Evolutionary conservation across 2,797 vertebrate species (phyloP), one percentile per base, ranked within the genome.

Genomic region (Cossypha dichroa): DNA sequence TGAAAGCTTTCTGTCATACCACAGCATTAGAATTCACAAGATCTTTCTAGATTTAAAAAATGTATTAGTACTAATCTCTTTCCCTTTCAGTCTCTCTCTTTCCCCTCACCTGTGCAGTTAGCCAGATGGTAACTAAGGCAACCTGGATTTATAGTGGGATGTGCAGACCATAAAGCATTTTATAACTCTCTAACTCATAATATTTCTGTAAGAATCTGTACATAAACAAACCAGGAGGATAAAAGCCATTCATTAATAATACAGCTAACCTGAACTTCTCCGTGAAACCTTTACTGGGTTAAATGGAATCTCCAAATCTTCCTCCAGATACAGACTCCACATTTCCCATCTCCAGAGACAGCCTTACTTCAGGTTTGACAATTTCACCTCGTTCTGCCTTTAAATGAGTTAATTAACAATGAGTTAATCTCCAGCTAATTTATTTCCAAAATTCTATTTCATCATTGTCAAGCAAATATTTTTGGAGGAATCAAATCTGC

Each of bases 91-190:
- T 66, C 15, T 49, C 36, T 74, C 78, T 55, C 19, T 40, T 54
- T 67, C 31, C 5, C 40, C 62, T 96, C 51, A 95, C 87, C 91
- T 96, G 75, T 88, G 78, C 54, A 93, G 67, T 81, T 96, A 94
- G 60, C 55, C 78, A 90, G 82, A 94, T 78, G 85, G 94, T 91
- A 95, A 81, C 87, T 95, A 91, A 92, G 94, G 89, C 81, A 96
- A 92, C 75, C 60, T 93, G 76, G 81, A 88, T 90, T 93, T 92
- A 91, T 33, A 78, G 38, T 0, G 1, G 31, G 18, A 81, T 88
- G 26, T 73, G 51, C 52, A 92, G 73, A 84, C 51, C 59, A 29
- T 90, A 51, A 83, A 88, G 59, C 59, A 19, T 73, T 91, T 88
- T 86, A 55, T 69, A 92, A 88, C 31, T 83, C 78, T 88, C 68